Base-by-base conservation (phyloP, 2,888 invertebrate genomes). In the Bombyx huttoni region DNA sequence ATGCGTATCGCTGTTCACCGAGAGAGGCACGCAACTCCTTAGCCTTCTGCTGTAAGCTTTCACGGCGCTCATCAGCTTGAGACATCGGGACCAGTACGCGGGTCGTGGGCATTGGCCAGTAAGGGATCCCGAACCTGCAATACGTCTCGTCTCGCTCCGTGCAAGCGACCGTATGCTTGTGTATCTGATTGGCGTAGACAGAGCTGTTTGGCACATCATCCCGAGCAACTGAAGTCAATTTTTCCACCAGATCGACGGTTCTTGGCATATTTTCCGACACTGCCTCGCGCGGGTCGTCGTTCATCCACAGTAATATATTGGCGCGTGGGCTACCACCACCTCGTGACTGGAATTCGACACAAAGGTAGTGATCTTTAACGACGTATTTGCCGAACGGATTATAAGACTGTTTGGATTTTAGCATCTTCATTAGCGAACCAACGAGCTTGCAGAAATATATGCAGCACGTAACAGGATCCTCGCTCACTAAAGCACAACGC, bases 241-340 rank as follows among this genome's bases (percentile, higher is more conserved):
- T 49, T 51, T 68, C 64, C 50, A 68, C 61, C 49, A 68, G 51
- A 54, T 61, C 46, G 54, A 64, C 63, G 48, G 54, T 40, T 1
- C 8, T 40, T 40, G 40, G 40, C 40, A 67, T 56, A 14, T 53
- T 56, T 60, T 60, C 59, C 33, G 58, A 58, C 45, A 55, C 54
- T 10, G 63, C 40, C 53, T 72, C 68, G 51, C 33, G 63, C 60
- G 75, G 75, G 49, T 66, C 78, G 49, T 75, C 49, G 48, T 73
- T 58, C 10, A 80, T 62, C 78, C 78, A 81, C 56, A 78, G 7
- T 40, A 79, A 62, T 60, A 75, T 71, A 47, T 78, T 78, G 9
- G 74, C 76, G 54, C 70, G 73, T 0, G 78, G 70, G 48, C 72
- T 73, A 40, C n/a, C n/a, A n/a, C n/a, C n/a, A n/a, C 69, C 75